Evolutionary conservation across 2,888 invertebrate species (phyloP).

Genomic region (Ypsolopha sequella): DNA sequence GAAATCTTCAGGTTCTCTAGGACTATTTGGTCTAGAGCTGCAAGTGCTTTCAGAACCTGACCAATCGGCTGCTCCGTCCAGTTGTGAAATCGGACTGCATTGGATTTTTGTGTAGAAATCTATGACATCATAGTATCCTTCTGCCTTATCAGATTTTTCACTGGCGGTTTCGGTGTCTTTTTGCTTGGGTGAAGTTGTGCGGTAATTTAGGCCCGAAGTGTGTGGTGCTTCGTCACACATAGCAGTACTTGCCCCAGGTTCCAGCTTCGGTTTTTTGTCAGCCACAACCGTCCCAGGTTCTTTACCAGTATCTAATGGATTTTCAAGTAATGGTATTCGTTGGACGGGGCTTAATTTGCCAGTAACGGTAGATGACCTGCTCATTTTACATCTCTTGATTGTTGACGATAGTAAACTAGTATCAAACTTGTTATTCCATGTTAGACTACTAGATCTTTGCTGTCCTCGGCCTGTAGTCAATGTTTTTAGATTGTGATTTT

Average conservation of each 20-base stretch:
- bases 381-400: conserved; percentile 78
- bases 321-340: conserved; percentile 35
- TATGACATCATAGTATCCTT: conserved; percentile 61
- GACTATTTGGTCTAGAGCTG: conserved; percentile 57
- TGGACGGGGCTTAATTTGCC: conserved; percentile 57
- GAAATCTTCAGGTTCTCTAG: conserved; percentile 44
- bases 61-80: conserved; percentile 79
- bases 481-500: conserved; percentile 59
- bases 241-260: conserved; percentile 24
- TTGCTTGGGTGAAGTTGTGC: conserved; percentile 46
- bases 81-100: conserved; percentile 73
- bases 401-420: conserved; percentile 69
- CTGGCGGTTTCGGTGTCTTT: conserved; percentile 36
- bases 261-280: conserved; percentile 48
- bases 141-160: conserved; percentile 49
- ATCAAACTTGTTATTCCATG: conserved; percentile 79
- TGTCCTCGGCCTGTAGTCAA: conserved; percentile 67
- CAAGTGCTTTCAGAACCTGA: conserved; percentile 68
- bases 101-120: conserved; percentile 68
- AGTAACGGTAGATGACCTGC: conserved; percentile 51
- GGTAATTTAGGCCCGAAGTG: conserved; percentile 56
- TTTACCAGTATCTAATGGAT: conserved; percentile 43
- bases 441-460: conserved; percentile 76
- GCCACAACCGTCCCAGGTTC: conserved; percentile 28
- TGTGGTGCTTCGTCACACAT: conserved; percentile 53